A percentile compares a stretch with the other conserved stretches of the same genome.
Conservation (phyloP, 2,113 vertebrate genomes). For the Gambusia affinis region DNA sequence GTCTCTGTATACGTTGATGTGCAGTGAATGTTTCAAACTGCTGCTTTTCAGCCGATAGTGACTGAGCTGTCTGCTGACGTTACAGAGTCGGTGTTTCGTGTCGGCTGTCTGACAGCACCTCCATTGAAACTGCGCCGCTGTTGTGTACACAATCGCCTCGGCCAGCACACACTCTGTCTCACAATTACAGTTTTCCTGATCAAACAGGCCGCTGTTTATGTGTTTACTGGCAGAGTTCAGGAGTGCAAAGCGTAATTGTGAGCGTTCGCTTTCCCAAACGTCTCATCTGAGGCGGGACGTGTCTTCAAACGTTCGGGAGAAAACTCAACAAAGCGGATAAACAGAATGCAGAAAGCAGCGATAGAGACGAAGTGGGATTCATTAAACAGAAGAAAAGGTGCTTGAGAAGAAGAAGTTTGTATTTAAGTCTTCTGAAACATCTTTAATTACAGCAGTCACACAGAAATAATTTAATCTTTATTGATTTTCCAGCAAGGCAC, state of each 20-base stretch:
- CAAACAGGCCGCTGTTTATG: conserved; percentile 57
- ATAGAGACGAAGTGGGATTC: background rate
- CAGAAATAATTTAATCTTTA: no score
- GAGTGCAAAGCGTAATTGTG: conserved; percentile 33
- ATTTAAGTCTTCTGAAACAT: no score
- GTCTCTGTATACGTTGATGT: conserved; percentile 4
- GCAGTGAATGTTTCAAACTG: conserved; percentile 13
- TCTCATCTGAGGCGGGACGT: conserved; percentile 27
- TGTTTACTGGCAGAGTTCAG: conserved; percentile 59
- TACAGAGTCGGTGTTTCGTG: conserved; percentile 61
- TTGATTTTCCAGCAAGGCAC: no score
- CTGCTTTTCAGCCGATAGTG: conserved; percentile 29
- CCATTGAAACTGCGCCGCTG: conserved; percentile 67
- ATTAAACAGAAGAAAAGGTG: background rate
- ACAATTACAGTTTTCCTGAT: conserved; percentile 51
- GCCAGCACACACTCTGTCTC: conserved; percentile 26
- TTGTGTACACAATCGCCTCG: conserved; percentile 70
- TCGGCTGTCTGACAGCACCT: conserved; percentile 78
- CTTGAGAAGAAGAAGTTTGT: no score
- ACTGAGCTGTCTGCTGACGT: conserved; percentile 61
- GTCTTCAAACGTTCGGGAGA: background rate
- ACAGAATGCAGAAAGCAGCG: background rate
- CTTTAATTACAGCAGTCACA: no score
- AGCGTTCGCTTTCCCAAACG: conserved; percentile 28
- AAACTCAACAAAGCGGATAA: conserved; percentile 28